Evolutionary conservation across 2,113 vertebrate species (phyloP), one percentile per base, ranked within the genome.

Genomic region (Cheirogaleus medius): DNA sequence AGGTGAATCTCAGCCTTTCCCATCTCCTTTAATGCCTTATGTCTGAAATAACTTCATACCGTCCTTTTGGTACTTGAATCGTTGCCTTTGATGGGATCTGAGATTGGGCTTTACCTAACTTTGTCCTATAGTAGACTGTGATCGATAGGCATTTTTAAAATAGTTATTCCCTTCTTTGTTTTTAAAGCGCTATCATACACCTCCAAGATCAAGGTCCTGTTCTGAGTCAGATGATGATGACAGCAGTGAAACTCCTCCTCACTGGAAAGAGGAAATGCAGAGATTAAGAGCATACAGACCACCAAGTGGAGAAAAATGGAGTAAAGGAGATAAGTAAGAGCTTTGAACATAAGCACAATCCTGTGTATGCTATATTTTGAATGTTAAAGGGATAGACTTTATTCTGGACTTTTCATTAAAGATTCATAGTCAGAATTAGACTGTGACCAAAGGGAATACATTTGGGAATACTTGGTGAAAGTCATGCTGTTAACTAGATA

Each of bases 251-350:
- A 99, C 99, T 1, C 99, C 99, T 0, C 99, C 99, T 13, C 99
- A 99, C 95, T 99, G 99, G 99, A 99, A 99, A 93, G 99, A 99
- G 97, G 99, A 99, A 94, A 99, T 99, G 99, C 99, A 99, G 98
- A 99, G 99, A 44, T 98, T 99, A 11, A 98, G 99, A 96, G 98
- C 98, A 0, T 99, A 99, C 71, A 99, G 99, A 39, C 99, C 99
- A 0, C 99, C 99, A 0, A 99, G 99, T 77, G 98, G 99, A 7
- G 99, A 99, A 91, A 99, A 99, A 56, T 99, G 99, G 99, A 99
- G 99, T 94, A 99, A 99, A 99, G 99, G 99, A 97, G 99, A 99
- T 97, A 99, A 99, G 99, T 99, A 99, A 97, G 99, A 90, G 27
- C 95, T 37, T 81, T 8, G 1, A 11, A 52, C 27, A 29, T 14